Evolutionary conservation across 1,140 invertebrate genomes (phyloP), one percentile per base, ranked within the genome.

Genomic region (Drosophila pachea): DNA sequence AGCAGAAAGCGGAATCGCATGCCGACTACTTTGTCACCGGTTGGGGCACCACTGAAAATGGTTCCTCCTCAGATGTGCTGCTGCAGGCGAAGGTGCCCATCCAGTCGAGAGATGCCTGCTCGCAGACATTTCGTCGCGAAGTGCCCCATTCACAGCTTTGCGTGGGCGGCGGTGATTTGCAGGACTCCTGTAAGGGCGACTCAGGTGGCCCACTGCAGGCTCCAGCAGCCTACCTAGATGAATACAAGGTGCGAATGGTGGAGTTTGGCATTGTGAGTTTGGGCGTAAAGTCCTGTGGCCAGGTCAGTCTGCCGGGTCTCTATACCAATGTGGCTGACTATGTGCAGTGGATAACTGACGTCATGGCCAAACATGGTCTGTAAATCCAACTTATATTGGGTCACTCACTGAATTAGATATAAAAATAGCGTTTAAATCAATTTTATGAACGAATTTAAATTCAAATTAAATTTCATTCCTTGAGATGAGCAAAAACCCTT

Each of bases 151-250:
- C 50, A 0, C 84, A 87, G 45, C 59, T 87, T 0, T 86, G 84
- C n/a, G 82, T 87, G 33, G 82, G 83, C n/a, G 84, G 78, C 1
- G 78, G 66, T 5, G 83, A 86, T 7, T 12, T 83, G 35, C 83
- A 86, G 54, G 93, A 94, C 71, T 92, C 92, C 0, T 94, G 93
- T 64, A 87, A 90, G 43, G 94, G 94, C 0, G 90, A 91, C 60
- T 90, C 89, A 7, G 90, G 90, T 0, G 90, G 90, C 5, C 90
- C 90, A 0, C 62, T 91, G 14, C 76, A 75, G 16, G 76, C 78
- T 0, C 73, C 73, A 0, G 73, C 69, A 1, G 50, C 50, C 7
- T 86, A 75, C 14, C 11, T 79, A 32, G 75, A 68, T 0, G 64
- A 67, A 47, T 84, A 61, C 45, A 63, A 67, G 12, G 50, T 68